Base-by-base conservation (phyloP, 2,888 invertebrate genomes). In the Parnassius mnemosyne region DNA sequence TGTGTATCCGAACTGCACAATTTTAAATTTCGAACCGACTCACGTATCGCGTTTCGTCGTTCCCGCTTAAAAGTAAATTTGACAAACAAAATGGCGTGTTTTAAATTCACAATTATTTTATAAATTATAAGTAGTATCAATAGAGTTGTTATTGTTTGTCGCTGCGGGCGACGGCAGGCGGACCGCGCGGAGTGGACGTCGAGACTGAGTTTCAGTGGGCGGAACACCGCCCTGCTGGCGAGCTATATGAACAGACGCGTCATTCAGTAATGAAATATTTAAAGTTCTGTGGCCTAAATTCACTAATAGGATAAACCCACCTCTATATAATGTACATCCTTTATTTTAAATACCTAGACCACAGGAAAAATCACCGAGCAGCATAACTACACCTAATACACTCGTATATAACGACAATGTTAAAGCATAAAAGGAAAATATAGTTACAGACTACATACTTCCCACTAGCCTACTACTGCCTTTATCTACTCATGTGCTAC, bases 101-200 rank as follows among this genome's bases (percentile, higher is more conserved):
- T 65, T 68, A 65, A 66, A 68, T 65, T 69, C 71, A 69, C 66
- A 65, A 71, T 62, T 68, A 64, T 69, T 65, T 61, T 66, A 67
- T 44, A 55, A 60, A 62, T 67, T 68, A 67, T 69, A 71, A 16
- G 16, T 64, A 53, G 69, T 73, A 66, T 71, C 63, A 65, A 71
- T 76, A 75, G 72, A 73, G 71, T 75, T 74, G 71, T 70, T 76
- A 69, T 77, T 64, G 74, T 76, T 71, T 71, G 72, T 68, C 68
- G 72, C 66, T 57, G 77, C 76, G 83, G 86, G 82, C 81, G 85
- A 83, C 80, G 84, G 84, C 92, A 80, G 90, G 92, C 89, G 85
- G 85, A 90, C 92, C 92, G 92, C 92, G 85, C 92, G 92, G 92
- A 92, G 92, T 83, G 88, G 90, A 92, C 92, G 85, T 75, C 87